Evolutionary conservation across 2,113 vertebrate genomes (phyloP).

Genomic region (Scortum barcoo): DNA sequence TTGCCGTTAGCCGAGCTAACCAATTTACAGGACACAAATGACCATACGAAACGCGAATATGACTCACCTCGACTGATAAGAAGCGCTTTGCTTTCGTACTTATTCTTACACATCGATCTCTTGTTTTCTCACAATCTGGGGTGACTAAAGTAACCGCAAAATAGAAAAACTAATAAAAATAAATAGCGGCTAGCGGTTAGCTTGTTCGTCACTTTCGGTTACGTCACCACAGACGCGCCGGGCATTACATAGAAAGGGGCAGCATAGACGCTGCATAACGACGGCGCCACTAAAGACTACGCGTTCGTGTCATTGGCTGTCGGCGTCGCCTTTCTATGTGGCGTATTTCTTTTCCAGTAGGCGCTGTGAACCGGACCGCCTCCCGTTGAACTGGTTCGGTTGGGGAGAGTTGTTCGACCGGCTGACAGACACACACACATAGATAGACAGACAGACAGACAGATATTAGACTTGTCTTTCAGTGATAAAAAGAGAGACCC

Average conservation of each 20-base stretch:
- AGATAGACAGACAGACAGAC: too few relatives aligned
- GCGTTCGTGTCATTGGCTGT: too few relatives aligned
- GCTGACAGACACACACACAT: conserved; percentile 52
- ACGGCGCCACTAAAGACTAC: neutral
- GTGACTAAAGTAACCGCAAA: neutral
- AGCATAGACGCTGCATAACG: conserved; percentile 14
- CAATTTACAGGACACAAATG: neutral
- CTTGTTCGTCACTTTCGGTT: neutral
- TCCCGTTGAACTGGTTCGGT: conserved; percentile 58
- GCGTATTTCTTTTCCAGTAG: too few relatives aligned
- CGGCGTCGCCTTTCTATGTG: conserved; percentile 13
- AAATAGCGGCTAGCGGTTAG: neutral
- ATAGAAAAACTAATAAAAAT: too few relatives aligned
- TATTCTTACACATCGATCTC: neutral
- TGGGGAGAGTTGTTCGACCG: conserved; percentile 58
- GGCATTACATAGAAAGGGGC: neutral
- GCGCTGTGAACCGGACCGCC: too few relatives aligned
- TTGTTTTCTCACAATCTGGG: rapidly evolving
- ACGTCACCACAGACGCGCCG: conserved; percentile 51
- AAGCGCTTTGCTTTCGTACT: rapidly evolving
- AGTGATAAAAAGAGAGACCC: neutral
- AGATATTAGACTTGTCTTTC: neutral
- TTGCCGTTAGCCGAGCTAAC: neutral
- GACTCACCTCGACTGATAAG: neutral
- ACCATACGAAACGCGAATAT: neutral